phyloP scores from a whole-genome alignment of 2,888 invertebrate species.

The Baronia brevicornis region DNA sequence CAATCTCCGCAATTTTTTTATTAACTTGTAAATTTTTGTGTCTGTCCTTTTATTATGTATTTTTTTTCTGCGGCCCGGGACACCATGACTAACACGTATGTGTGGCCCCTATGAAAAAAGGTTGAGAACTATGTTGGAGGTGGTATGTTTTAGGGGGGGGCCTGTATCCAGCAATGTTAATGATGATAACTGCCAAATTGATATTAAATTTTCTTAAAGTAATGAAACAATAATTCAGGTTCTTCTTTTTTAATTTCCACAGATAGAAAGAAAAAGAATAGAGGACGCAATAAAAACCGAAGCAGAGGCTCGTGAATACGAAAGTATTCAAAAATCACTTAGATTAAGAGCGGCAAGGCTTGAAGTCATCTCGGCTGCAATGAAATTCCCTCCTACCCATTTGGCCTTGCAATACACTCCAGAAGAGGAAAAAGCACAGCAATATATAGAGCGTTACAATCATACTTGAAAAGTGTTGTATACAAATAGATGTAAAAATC shows the following conservation, averaged over 20 bases:
- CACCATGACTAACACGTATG: too few relatives aligned
- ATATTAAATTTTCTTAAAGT: too few relatives aligned
- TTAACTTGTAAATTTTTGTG: too few relatives aligned
- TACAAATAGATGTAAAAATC: background rate
- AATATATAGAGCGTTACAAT: conserved; percentile 29
- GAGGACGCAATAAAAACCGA: conserved; percentile 44
- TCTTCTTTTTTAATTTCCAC: conserved; percentile 15
- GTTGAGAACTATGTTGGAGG: too few relatives aligned
- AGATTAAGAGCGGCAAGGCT: conserved; percentile 50
- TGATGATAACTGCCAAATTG: too few relatives aligned
- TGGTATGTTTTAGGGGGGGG: too few relatives aligned
- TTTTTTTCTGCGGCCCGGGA: too few relatives aligned
- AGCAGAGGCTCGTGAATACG: conserved; percentile 29
- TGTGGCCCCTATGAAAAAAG: too few relatives aligned
- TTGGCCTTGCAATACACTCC: conserved; percentile 38
- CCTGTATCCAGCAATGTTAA: too few relatives aligned
- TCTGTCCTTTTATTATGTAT: too few relatives aligned
- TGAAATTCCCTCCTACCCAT: conserved; percentile 38
- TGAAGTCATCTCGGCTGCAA: conserved; percentile 39
- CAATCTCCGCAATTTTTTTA: too few relatives aligned
- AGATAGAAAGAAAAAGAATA: conserved; percentile 55
- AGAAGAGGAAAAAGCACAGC: conserved; percentile 38
- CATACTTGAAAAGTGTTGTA: conserved; percentile 4
- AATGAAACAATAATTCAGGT: too few relatives aligned
- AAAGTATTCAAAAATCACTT: conserved; percentile 37